Conservation (phyloP, 2,113 vertebrate genomes). For the Taxidea taxus region DNA sequence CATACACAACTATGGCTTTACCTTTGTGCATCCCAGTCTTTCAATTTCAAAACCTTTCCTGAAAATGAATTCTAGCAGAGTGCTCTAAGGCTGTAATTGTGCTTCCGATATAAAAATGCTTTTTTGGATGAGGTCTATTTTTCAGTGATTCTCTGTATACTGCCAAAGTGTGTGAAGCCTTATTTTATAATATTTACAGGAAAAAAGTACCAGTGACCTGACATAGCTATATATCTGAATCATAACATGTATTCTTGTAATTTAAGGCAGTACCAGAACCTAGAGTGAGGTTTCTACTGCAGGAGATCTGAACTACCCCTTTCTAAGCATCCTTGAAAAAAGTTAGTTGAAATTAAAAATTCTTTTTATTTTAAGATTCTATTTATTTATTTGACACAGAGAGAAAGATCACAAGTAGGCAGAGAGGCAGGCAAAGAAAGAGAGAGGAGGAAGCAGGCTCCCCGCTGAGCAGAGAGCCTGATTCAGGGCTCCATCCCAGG, state of each 20-base stretch:
- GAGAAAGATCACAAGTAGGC: too few relatives aligned
- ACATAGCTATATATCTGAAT: not conserved
- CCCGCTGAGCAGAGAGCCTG: too few relatives aligned
- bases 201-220: not conserved
- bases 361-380: not conserved
- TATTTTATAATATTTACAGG: constrained; percentile 47
- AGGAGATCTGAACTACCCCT: not conserved
- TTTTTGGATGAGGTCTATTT: not conserved
- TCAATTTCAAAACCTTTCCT: constrained; percentile 7
- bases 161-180: not conserved
- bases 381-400: too few relatives aligned
- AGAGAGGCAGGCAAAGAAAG: too few relatives aligned
- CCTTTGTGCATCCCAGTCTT: not conserved
- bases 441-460: too few relatives aligned
- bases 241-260: not conserved
- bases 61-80: constrained; percentile 1
- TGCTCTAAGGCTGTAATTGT: constrained; percentile 11
- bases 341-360: not conserved
- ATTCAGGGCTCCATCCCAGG: too few relatives aligned
- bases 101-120: constrained; percentile 45
- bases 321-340: not conserved
- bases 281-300: not conserved
- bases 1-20: not conserved
- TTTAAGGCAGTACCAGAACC: not conserved
- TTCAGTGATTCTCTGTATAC: not conserved